Percentiles rank a stretch among this genome's conserved stretches.
phyloP scores from a whole-genome alignment of 2,797 vertebrate genomes.

The Helarctos malayanus region DNA sequence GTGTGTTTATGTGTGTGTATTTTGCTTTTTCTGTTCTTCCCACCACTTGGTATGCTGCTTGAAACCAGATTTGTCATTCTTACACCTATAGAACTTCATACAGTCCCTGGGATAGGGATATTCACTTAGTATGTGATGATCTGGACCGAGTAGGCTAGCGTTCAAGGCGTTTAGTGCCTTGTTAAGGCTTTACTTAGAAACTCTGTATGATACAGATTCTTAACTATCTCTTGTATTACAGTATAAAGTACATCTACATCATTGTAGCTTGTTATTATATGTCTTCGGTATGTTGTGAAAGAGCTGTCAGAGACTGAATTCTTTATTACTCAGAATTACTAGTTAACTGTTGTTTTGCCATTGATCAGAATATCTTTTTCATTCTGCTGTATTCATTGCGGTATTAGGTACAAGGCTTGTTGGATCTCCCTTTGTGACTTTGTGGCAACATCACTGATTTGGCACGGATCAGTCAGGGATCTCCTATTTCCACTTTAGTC shows the following conservation, averaged over 20 bases:
- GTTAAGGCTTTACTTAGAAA: constrained; percentile 45
- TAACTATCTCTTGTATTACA: neutral
- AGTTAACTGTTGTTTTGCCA: constrained; percentile 69
- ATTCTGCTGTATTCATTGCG: neutral
- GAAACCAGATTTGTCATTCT: neutral
- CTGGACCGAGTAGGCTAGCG: neutral
- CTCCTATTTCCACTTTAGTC: constrained; percentile 28
- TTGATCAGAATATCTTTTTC: constrained; percentile 60
- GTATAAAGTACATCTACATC: neutral
- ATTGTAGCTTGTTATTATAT: constrained; percentile 55
- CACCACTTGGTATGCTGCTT: neutral
- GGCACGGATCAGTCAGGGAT: neutral
- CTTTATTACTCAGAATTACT: constrained; percentile 59
- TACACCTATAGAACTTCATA: neutral
- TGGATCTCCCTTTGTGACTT: neutral
- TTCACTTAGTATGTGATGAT: neutral
- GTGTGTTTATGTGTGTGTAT: neutral
- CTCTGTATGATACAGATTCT: neutral
- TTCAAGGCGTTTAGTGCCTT: neutral
- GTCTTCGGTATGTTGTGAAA: constrained; percentile 69
- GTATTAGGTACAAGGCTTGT: neutral
- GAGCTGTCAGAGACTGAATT: constrained; percentile 58
- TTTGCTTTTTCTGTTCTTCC: neutral
- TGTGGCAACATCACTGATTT: neutral
- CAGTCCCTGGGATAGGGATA: neutral